Evolutionary conservation across 2,888 invertebrate species (phyloP).

Genomic region (Cosmorhoe ocellata): DNA sequence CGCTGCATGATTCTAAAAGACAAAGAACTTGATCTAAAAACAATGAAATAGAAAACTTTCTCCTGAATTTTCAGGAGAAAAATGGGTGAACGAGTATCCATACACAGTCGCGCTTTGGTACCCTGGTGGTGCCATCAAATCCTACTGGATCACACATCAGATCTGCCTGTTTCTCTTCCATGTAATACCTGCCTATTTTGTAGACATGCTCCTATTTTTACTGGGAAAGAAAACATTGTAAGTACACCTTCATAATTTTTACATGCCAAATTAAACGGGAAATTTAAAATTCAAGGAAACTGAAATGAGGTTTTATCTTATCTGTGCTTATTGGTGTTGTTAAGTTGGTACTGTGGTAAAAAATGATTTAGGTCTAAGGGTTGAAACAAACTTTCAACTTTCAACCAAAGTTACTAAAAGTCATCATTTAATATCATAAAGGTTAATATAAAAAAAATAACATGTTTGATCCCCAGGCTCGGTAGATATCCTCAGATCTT

Average conservation of each 20-base stretch:
- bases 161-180: constrained; percentile 87
- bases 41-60: no score
- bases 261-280: no score
- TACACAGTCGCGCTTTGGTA: constrained; percentile 90
- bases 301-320: no score
- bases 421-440: no score
- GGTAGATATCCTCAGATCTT: no score
- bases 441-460: no score
- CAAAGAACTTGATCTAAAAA: no score
- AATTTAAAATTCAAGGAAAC: neutral
- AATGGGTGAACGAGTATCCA: constrained; percentile 85
- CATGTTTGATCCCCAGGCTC: no score
- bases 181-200: constrained; percentile 88
- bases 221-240: constrained; percentile 90
- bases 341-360: neutral
- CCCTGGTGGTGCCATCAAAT: constrained; percentile 88
- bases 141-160: constrained; percentile 85
- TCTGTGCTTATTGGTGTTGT: neutral
- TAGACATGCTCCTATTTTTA: constrained; percentile 86
- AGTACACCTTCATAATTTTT: no score
- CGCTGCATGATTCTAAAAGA: no score
- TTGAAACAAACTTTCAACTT: constrained; percentile 1
- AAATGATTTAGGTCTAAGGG: neutral
- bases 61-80: constrained; percentile 60
- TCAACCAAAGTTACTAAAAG: no score